These are phyloP conservation scores for Cebidichthys violaceus DNA, from an alignment of 2,113 vertebrate species.

Conservation along the genomic window DNA sequence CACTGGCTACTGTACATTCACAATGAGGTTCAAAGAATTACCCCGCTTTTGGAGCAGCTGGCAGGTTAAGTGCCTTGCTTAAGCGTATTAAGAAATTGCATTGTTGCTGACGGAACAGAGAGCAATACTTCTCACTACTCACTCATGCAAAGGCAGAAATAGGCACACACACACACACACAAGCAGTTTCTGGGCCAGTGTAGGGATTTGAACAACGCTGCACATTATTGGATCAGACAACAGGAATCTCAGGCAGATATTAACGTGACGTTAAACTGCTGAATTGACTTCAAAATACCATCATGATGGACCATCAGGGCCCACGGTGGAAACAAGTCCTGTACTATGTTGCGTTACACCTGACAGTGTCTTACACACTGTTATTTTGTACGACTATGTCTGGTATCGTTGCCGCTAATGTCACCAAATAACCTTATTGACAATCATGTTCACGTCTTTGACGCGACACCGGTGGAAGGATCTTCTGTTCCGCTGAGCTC, in stretches of 20 bases:
- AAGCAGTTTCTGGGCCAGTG: conserved; percentile 4
- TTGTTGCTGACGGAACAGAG: conserved; percentile 20
- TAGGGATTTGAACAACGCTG: conserved; percentile 16
- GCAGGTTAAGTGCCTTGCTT: conserved; percentile 42
- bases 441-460: background rate
- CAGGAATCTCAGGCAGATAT: background rate
- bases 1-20: conserved; percentile 8
- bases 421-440: background rate
- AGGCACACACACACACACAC: background rate
- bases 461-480: background rate
- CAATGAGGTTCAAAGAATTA: conserved; percentile 5
- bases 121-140: conserved; percentile 25
- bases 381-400: no score
- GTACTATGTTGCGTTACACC: background rate
- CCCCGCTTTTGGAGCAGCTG: conserved; percentile 25
- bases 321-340: background rate
- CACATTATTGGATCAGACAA: conserved; percentile 17
- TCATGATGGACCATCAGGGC: background rate
- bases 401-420: background rate
- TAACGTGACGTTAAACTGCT: background rate
- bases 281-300: background rate
- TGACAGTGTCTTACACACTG: background rate
- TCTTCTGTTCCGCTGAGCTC: no score
- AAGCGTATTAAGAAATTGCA: conserved; percentile 42
- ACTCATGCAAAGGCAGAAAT: conserved; percentile 18